Evolutionary conservation across 2,888 invertebrate species (phyloP), one percentile per base, ranked within the genome.

Genomic region (Chirona hameri): DNA sequence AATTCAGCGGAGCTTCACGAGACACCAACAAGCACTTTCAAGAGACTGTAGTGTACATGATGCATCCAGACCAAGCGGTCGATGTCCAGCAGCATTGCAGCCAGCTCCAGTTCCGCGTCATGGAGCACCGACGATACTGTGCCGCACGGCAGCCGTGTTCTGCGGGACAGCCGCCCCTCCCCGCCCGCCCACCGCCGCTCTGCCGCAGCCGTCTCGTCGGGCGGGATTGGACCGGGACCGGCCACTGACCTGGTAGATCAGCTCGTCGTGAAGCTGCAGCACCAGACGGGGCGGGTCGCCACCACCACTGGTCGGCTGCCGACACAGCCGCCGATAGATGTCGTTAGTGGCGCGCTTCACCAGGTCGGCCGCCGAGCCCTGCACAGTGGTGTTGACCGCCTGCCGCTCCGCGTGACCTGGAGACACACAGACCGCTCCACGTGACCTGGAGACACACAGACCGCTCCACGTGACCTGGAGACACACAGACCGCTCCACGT

Each of bases 291-390:
- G 87, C 60, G 86, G 86, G 79, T 84, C 86, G 12, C 81, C 83
- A 72, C 83, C 76, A 82, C 83, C 81, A 89, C 88, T 69, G 24
- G 46, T 81, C 12, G 80, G 46, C 29, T 76, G 76, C 69, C 83
- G 81, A 1, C 65, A 52, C 14, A 84, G 81, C 5, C 76, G 83
- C 21, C 89, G 88, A 85, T 96, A 93, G 86, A 98, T 92, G 81
- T 90, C 90, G 52, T 95, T 90, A 93, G 98, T 95, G 0, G 98
- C 97, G 83, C 91, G 92, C 88, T 99, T 99, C 0, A 95, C 94
- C 79, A 99, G 92, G 88, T 99, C 99, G 0, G 98, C 96, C 0
- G 98, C 99, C 0, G 98, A 97, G 0, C 98, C 99, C 89, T 99
- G 99, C 82, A 99, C 93, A 24, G 93, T 94, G 2, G 98, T 95